phyloP scores from a whole-genome alignment of 2,113 vertebrate species.

The Nestor notabilis region DNA sequence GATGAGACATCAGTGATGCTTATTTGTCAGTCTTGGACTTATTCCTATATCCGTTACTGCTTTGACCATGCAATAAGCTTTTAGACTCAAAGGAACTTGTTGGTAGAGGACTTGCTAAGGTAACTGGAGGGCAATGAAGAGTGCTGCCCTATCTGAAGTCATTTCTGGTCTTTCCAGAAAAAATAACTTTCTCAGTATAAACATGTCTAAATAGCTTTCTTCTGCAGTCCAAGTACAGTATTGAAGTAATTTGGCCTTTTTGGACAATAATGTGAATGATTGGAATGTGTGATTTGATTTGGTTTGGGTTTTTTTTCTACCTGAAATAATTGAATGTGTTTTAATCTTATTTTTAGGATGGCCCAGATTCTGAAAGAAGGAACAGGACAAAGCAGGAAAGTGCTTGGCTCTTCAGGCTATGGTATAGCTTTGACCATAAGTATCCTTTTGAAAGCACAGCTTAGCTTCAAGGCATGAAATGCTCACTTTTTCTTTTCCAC shows the following conservation, averaged over 20 bases:
- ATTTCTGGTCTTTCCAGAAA: neutral
- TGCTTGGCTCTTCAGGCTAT: slow-evolving; percentile 95
- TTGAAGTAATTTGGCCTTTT: neutral
- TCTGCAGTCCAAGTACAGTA: neutral
- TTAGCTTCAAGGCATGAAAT: neutral
- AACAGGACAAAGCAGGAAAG: slow-evolving; percentile 96
- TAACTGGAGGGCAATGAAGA: neutral
- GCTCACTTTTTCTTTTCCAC: neutral
- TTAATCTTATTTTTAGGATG: slow-evolving; percentile 70
- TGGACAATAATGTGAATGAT: neutral
- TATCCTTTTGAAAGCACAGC: slow-evolving; percentile 85
- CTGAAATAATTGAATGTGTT: neutral
- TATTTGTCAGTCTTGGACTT: neutral
- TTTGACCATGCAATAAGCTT: neutral
- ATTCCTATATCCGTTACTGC: neutral
- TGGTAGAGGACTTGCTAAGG: neutral
- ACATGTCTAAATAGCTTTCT: neutral
- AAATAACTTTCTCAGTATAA: neutral
- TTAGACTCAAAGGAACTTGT: neutral
- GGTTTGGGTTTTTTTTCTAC: neutral
- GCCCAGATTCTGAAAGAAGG: slow-evolving; percentile 71
- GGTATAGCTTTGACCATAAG: slow-evolving; percentile 99
- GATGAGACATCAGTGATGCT: accelerated
- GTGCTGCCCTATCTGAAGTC: neutral
- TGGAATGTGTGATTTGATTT: neutral